A percentile compares a stretch with the other conserved stretches of the same genome.
These are phyloP conservation scores for Mactromeris polynyma DNA, from an alignment of 2,888 invertebrate species.

Conservation along the genomic window DNA sequence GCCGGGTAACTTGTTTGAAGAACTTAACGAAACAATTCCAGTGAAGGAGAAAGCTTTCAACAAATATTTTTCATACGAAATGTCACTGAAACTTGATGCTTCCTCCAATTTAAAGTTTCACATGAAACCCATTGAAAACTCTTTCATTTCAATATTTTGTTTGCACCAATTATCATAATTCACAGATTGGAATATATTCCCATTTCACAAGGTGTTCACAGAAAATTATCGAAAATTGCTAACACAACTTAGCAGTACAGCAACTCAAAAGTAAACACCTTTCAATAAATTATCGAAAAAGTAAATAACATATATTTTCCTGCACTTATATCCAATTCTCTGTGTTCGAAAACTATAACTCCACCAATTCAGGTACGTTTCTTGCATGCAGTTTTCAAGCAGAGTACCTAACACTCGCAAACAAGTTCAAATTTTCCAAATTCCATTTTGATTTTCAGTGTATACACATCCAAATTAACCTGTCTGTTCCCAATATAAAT, in stretches of 20 bases:
- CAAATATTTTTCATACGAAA: background rate
- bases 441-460: slow-evolving; percentile 20
- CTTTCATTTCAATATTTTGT: no score
- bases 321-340: background rate
- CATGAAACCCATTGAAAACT: no score
- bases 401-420: background rate
- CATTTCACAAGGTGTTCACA: background rate
- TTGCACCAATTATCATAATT: no score
- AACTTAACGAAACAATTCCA: background rate
- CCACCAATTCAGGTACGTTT: background rate
- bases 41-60: background rate
- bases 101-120: background rate
- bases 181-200: no score
- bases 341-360: background rate
- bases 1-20: background rate
- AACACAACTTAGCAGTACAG: background rate
- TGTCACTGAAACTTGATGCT: background rate
- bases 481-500: slow-evolving; percentile 22
- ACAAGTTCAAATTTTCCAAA: slow-evolving; percentile 8
- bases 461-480: slow-evolving; percentile 14
- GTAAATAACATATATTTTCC: background rate
- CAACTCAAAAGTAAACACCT: background rate
- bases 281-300: slow-evolving; percentile 6
- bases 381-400: background rate
- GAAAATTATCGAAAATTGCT: background rate